Base-by-base conservation (phyloP, 2,888 invertebrate genomes). In the Clistopyga incitator region DNA sequence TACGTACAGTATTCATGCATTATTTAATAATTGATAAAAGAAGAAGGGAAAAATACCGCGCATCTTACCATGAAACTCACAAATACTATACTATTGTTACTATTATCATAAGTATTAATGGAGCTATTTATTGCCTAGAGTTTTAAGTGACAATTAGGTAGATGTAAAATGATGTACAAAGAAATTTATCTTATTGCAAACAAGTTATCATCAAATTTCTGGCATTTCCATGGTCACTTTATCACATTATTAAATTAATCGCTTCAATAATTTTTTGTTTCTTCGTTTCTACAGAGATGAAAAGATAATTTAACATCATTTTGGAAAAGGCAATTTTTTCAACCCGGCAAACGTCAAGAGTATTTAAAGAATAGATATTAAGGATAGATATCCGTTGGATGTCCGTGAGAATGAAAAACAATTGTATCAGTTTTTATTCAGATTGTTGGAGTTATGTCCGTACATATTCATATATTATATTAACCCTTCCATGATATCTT, bases 111-210 rank as follows among this genome's bases (percentile, higher is more conserved):
- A 61, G 68, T 86, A 87, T 82, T 81, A 83, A 86, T 85, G 81
- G 67, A 83, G 65, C 68, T 87, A 88, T 89, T 87, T 88, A 87
- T 89, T 88, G 88, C 84, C 47, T 87, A 86, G 87, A 84, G 64
- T 68, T 86, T 84, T 86, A 88, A 86, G 84, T 79, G 75, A 81
- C 67, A 50, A 72, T 29, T 76, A 86, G 82, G 70, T 75, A 84
- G 78, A 59, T 47, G 61, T 81, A 78, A 81, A 72, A 42, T 68
- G 72, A 85, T 70, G 82, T 79, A 84, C 82, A 79, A 82, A 72
- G 54, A 76, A 79, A 76, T 80, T 50, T 77, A 61, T 80, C 52
- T 47, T 65, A 75, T 65, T 38, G 70, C 84, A 74, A 47, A 64
- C 65, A 11, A 77, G 54, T 80, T 74, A 80, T 65, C 54, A 75